Conservation (phyloP, 2,888 invertebrate genomes). For the Lasioglossum morio region DNA sequence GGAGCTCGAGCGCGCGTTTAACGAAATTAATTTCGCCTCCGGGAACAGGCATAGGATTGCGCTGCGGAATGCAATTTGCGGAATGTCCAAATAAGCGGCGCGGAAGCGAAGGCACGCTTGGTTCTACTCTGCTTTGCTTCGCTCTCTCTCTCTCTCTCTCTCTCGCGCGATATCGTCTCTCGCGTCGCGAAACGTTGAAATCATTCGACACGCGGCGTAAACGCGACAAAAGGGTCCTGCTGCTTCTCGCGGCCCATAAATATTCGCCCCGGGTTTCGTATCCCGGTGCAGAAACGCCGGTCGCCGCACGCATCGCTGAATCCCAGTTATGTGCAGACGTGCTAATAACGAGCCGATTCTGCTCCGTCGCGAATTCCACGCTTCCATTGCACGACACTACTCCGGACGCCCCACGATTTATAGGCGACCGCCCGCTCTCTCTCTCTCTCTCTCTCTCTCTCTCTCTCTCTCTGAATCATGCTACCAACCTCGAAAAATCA, state of each 20-base stretch:
- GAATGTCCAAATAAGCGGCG: constrained; percentile 33
- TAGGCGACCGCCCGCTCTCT: neutral
- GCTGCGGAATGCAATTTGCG: constrained; percentile 30
- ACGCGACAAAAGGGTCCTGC: constrained; percentile 48
- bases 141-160: neutral
- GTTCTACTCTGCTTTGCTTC: neutral
- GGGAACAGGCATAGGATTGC: constrained; percentile 5
- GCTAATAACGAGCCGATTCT: constrained; percentile 83
- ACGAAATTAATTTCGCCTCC: constrained; percentile 46
- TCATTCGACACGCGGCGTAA: constrained; percentile 35
- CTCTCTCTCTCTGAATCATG: neutral
- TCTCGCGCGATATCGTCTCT: constrained; percentile 20
- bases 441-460: no score
- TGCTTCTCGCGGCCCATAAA: constrained; percentile 57
- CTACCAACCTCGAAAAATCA: neutral
- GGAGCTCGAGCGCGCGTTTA: constrained; percentile 15
- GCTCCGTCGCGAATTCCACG: constrained; percentile 79
- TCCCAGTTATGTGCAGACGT: constrained; percentile 81
- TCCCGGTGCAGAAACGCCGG: constrained; percentile 20
- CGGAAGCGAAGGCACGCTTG: constrained; percentile 29
- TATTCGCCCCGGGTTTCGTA: constrained; percentile 49
- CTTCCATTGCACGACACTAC: constrained; percentile 67
- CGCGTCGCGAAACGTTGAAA: constrained; percentile 40
- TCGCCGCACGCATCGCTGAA: constrained; percentile 77
- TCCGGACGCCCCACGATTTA: neutral